These are phyloP conservation scores for Erebia epiphron DNA, from an alignment of 2,888 invertebrate genomes.

Conservation along the genomic window DNA sequence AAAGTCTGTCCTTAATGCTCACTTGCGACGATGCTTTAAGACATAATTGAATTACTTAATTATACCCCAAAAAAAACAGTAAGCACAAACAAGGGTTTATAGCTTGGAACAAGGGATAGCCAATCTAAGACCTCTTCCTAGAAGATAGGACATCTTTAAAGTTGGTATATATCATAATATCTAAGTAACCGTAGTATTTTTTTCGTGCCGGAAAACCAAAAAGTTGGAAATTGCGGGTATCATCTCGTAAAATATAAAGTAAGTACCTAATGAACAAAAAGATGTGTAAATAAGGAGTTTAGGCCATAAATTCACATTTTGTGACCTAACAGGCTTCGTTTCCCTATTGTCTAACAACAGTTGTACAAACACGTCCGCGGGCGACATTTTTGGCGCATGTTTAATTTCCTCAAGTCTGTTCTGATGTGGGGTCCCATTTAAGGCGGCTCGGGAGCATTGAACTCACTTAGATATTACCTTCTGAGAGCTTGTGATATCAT, in stretches of 20 bases:
- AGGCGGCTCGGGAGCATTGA: conserved; percentile 52
- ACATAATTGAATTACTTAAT: neutral
- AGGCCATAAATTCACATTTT: neutral
- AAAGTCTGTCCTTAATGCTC: neutral
- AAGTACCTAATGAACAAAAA: neutral
- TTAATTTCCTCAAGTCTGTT: conserved; percentile 43
- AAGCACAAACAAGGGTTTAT: no score
- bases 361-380: conserved; percentile 31
- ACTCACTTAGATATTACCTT: conserved; percentile 57
- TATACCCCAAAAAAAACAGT: no score
- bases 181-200: no score
- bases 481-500: conserved; percentile 57
- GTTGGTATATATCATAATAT: no score
- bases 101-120: no score
- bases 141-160: no score
- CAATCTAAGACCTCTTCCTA: no score
- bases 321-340: neutral
- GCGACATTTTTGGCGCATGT: conserved; percentile 39
- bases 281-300: neutral
- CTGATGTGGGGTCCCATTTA: conserved; percentile 50
- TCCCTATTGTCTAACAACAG: conserved; percentile 24
- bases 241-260: no score
- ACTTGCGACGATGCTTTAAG: neutral
- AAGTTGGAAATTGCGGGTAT: no score
- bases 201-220: no score